These are phyloP conservation scores for Eudyptes chrysolophus DNA, from an alignment of 2,113 vertebrate genomes.

Conservation along the genomic window DNA sequence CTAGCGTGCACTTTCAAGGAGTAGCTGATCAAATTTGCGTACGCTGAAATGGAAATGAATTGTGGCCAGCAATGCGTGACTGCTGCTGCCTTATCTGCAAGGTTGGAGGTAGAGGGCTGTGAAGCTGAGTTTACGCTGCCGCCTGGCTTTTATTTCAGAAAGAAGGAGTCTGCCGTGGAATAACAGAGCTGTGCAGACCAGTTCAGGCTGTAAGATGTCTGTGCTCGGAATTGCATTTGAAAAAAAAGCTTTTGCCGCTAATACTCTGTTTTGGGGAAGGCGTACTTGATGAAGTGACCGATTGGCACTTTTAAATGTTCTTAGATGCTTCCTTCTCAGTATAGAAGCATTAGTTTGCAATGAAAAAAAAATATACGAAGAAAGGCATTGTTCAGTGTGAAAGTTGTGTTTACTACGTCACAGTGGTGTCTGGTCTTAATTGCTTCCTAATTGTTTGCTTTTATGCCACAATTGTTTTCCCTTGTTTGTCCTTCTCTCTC, in stretches of 20 bases:
- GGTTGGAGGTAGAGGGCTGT: background rate
- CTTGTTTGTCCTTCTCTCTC: background rate
- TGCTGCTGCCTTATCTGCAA: background rate
- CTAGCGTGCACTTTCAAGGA: fast-evolving
- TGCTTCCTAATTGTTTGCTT: slow-evolving; percentile 49
- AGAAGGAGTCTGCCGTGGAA: background rate
- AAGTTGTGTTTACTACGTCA: background rate
- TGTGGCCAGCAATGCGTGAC: background rate
- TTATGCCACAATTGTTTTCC: slow-evolving; percentile 4
- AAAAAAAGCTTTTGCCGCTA: background rate
- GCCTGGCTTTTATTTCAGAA: background rate
- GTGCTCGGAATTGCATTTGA: background rate
- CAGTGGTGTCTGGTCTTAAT: background rate
- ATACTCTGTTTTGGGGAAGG: background rate
- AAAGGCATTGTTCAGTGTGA: background rate
- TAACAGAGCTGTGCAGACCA: background rate
- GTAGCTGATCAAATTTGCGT: fast-evolving
- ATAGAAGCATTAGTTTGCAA: background rate
- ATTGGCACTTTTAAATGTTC: background rate
- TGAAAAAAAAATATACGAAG: background rate
- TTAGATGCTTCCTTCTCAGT: background rate
- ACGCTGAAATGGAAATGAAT: background rate
- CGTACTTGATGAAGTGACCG: background rate
- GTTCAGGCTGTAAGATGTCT: background rate
- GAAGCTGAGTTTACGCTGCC: background rate